Base-by-base conservation (phyloP, 2,797 vertebrate genomes). In the Helostoma temminkii region DNA sequence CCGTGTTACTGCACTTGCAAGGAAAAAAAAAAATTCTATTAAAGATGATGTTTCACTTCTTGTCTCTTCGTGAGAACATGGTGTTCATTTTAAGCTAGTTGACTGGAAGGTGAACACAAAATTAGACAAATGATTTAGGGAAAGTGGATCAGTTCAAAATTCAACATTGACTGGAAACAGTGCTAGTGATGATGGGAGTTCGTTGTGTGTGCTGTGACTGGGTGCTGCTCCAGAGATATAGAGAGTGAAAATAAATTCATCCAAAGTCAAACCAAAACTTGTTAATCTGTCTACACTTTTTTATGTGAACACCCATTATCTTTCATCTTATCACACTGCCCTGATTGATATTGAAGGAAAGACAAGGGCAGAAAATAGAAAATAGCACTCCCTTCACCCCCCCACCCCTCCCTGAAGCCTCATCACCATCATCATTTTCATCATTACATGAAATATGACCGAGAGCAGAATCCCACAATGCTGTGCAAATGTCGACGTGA, bases 401-500 rank as follows among this genome's bases (percentile, higher is more conserved):
- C 22, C 11, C 45, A 0, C 37, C 68, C 53, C 72, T 68, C 80
- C 75, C 89, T 56, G 80, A 87, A 89, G 90, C 83, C 91, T 92
- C 89, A 90, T 92, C 90, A 89, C 85, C 90, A 90, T 90, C 91
- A 91, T 92, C 88, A 91, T 93, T 93, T 93, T 88, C 92, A 93
- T 93, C 93, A 92, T 93, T 93, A 92, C 89, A 90, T 91, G 89
- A 91, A 93, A 93, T 91, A 92, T 91, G 93, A 92, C 93, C 91
- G 74, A 92, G 91, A 93, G 93, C 91, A 83, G 89, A 93, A 90
- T 93, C 93, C 92, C 93, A 93, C 87, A 93, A 93, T 93, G 92
- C 92, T 70, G 82, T 86, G 90, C 91, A 88, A 87, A 90, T 76
- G 92, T 92, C 93, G 69, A 61, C 78, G 84, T 76, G 89, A 87